phyloP scores from a whole-genome alignment of 2,113 vertebrate species.

The Forbesichthys agassizii region DNA sequence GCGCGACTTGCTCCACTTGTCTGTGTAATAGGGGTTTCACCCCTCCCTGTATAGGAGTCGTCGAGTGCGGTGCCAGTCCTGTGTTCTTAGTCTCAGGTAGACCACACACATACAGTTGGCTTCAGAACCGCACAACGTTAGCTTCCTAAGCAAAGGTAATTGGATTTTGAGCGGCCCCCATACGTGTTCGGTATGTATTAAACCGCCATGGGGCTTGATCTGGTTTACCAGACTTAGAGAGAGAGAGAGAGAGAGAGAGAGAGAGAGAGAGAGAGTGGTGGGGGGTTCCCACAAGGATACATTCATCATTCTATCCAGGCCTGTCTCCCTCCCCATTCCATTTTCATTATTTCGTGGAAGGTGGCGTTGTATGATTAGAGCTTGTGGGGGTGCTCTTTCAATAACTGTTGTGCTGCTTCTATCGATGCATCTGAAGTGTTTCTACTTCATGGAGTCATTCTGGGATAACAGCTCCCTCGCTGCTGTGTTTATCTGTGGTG shows the following conservation, averaged over 20 bases:
- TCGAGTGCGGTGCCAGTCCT: conserved; percentile 44
- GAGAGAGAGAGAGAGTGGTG: background rate
- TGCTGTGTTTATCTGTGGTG: background rate
- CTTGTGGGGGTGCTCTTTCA: conserved; percentile 17
- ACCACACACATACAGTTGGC: background rate
- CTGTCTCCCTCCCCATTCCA: conserved; percentile 18
- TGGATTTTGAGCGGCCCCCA: background rate
- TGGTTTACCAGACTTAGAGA: background rate
- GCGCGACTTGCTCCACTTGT: conserved; percentile 62
- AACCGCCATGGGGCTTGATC: background rate
- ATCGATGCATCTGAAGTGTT: conserved; percentile 16
- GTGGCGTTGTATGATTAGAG: conserved; percentile 6
- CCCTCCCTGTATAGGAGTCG: conserved; percentile 39
- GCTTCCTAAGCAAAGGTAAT: no score
- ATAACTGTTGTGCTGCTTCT: conserved; percentile 26
- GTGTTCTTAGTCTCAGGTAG: conserved; percentile 44
- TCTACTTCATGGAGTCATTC: conserved; percentile 25
- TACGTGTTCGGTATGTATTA: background rate
- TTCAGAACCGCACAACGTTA: no score
- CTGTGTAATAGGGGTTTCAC: conserved; percentile 64
- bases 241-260: background rate
- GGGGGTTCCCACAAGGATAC: no score
- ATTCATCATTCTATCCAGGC: no score
- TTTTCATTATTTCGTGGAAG: conserved; percentile 40
- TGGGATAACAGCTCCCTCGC: conserved; percentile 6